Percentiles rank a stretch among this genome's conserved stretches.
Evolutionary conservation across 1,140 invertebrate species (phyloP).

Genomic region (Dendroctonus valens): DNA sequence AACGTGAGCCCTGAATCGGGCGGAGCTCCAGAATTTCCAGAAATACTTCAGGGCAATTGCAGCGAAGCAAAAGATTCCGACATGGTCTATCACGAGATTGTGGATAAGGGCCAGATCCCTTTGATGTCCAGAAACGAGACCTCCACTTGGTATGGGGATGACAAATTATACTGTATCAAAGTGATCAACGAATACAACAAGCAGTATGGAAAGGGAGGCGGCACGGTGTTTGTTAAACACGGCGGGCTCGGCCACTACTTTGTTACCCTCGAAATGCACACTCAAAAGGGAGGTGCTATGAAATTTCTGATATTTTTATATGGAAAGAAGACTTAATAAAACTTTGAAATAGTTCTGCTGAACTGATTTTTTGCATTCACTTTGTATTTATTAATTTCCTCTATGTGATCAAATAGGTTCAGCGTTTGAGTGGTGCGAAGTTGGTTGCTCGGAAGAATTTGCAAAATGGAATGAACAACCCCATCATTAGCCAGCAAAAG

Average conservation of each 20-base stretch:
- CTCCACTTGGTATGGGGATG: constrained; percentile 24
- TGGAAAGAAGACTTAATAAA: constrained; percentile 22
- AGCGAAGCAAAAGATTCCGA: constrained; percentile 26
- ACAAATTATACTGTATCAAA: constrained; percentile 28
- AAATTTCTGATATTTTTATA: constrained; percentile 24
- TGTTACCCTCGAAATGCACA: constrained; percentile 23
- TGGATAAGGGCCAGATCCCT: constrained; percentile 12
- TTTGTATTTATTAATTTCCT: no score
- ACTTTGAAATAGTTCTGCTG: no score
- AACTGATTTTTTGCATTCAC: no score
- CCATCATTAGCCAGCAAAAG: no score
- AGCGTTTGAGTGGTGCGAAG: no score
- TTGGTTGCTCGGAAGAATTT: no score
- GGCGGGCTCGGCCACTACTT: constrained; percentile 26
- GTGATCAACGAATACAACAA: constrained; percentile 26
- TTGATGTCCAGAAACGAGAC: constrained; percentile 22
- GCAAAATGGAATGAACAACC: no score
- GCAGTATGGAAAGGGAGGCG: constrained; percentile 22
- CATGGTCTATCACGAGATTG: constrained; percentile 24
- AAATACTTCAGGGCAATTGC: constrained; percentile 18
- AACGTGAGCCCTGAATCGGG: no score
- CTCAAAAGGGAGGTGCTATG: constrained; percentile 5
- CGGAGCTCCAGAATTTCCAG: constrained; percentile 1
- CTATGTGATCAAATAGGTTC: no score
- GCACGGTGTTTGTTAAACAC: constrained; percentile 19